These are phyloP conservation scores for Octonoba sinensis DNA, from an alignment of 2,888 invertebrate genomes.

Conservation along the genomic window DNA sequence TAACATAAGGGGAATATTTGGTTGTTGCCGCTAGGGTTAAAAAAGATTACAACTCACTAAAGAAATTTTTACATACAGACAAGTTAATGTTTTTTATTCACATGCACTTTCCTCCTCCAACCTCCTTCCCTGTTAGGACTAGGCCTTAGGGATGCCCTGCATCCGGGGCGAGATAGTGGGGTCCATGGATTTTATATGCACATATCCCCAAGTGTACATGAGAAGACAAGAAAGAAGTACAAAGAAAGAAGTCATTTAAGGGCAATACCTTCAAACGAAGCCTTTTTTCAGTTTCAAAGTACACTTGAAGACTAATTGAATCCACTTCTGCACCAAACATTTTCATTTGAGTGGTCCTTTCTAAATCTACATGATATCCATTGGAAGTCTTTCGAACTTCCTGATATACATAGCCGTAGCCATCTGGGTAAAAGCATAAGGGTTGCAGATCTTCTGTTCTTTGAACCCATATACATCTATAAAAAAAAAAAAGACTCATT, in stretches of 20 bases:
- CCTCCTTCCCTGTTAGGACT: no score
- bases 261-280: conserved; percentile 78
- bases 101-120: no score
- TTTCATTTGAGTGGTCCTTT: conserved; percentile 43
- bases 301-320: conserved; percentile 67
- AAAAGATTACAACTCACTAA: no score
- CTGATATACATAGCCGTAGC: conserved; percentile 53
- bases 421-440: conserved; percentile 59
- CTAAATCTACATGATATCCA: conserved; percentile 55
- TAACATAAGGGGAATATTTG: no score
- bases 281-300: conserved; percentile 77
- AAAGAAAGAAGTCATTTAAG: background rate
- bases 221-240: no score
- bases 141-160: no score
- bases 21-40: no score
- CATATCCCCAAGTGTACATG: no score
- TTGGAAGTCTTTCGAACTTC: conserved; percentile 47
- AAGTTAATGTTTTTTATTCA: no score
- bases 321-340: conserved; percentile 59
- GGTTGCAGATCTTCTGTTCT: conserved; percentile 50
- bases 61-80: no score
- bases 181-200: no score
- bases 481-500: background rate
- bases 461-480: conserved; percentile 60
- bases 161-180: no score